A percentile compares a stretch with the other conserved stretches of the same genome.
Evolutionary conservation across 1,140 invertebrate genomes (phyloP).

Genomic region (Heliconius hewitsoni): DNA sequence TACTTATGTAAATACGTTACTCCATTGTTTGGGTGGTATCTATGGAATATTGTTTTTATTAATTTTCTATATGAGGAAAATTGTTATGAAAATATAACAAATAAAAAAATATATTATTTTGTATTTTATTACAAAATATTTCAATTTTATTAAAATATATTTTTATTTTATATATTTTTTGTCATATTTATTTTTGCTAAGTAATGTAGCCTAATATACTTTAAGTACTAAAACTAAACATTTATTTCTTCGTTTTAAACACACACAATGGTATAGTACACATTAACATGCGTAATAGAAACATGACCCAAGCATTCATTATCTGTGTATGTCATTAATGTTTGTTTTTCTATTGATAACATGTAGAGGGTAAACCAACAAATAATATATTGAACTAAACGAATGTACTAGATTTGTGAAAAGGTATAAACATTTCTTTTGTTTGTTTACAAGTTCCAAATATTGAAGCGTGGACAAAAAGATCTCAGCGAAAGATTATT

Average conservation of each 20-base stretch:
- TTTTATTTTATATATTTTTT: too few relatives aligned
- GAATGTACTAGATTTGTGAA: not conserved
- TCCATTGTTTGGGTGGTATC: too few relatives aligned
- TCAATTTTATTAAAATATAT: too few relatives aligned
- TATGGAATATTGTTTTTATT: too few relatives aligned
- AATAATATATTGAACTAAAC: not conserved
- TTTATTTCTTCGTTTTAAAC: too few relatives aligned
- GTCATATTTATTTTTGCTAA: too few relatives aligned
- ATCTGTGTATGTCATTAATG: constrained; percentile 12
- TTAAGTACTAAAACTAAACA: not conserved
- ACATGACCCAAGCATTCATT: not conserved
- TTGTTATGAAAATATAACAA: not conserved
- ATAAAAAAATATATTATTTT: too few relatives aligned
- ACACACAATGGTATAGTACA: too few relatives aligned
- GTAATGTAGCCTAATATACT: too few relatives aligned
- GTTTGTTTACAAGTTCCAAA: not conserved
- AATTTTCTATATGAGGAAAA: too few relatives aligned
- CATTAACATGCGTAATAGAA: not conserved
- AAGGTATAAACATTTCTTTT: not conserved
- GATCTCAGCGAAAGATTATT: not conserved
- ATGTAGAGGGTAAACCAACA: not conserved
- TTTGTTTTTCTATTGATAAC: constrained; percentile 18
- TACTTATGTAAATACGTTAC: too few relatives aligned
- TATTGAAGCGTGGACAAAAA: not conserved
- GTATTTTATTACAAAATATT: too few relatives aligned